Conservation (phyloP, 2,888 invertebrate species). For the Cheilosia urbana region DNA sequence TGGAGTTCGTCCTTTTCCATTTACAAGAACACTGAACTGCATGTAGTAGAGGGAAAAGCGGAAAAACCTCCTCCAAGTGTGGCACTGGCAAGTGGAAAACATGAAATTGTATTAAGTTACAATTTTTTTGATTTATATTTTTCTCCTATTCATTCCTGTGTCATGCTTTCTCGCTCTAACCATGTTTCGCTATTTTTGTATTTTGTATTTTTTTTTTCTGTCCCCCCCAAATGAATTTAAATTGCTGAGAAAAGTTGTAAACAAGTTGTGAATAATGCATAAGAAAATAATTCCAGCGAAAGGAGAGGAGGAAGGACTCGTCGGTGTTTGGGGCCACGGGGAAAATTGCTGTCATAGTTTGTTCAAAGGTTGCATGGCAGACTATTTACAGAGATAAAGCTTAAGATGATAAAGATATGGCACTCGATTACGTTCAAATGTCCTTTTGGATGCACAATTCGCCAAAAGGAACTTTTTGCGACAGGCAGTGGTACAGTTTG, state of each 20-base stretch:
- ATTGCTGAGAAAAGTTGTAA: conserved; percentile 67
- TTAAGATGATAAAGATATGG: background rate
- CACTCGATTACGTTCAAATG: background rate
- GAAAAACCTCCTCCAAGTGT: conserved; percentile 28
- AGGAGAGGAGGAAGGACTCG: conserved; percentile 2
- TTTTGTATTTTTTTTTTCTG: conserved; percentile 11
- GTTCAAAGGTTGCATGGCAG: conserved; percentile 17
- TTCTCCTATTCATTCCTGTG: background rate
- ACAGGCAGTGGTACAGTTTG: background rate
- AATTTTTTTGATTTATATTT: conserved; percentile 24
- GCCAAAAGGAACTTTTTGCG: background rate
- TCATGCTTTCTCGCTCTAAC: background rate
- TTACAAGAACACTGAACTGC: conserved; percentile 15
- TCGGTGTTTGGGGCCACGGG: background rate
- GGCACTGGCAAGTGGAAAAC: conserved; percentile 51
- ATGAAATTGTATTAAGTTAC: conserved; percentile 58
- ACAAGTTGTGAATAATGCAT: conserved; percentile 71
- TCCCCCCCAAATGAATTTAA: conserved; percentile 51
- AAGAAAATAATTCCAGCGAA: conserved; percentile 48
- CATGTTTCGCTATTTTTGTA: background rate
- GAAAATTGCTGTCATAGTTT: conserved; percentile 1
- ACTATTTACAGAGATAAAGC: background rate
- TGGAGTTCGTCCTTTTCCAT: background rate
- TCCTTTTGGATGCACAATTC: background rate
- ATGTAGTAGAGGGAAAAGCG: background rate